Conservation (phyloP, 2,888 invertebrate species). For the Idaea straminata region DNA sequence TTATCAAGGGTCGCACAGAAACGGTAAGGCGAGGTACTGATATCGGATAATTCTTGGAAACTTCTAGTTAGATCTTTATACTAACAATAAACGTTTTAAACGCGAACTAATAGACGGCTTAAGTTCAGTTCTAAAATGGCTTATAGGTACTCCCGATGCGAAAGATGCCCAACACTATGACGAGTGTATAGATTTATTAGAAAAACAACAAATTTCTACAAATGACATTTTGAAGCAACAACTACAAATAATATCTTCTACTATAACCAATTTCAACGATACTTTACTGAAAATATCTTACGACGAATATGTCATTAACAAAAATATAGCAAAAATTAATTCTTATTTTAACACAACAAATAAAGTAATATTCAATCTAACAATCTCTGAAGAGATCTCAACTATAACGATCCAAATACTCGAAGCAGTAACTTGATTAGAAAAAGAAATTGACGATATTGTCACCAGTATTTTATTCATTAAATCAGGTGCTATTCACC, state of each 20-base stretch:
- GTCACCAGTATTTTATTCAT: conserved; percentile 29
- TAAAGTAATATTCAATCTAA: conserved; percentile 26
- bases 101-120: too few relatives aligned
- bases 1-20: too few relatives aligned
- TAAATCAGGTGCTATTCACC: conserved; percentile 33
- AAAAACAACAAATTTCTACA: conserved; percentile 31
- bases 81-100: conserved; percentile 27
- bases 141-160: conserved; percentile 37
- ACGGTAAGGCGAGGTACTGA: too few relatives aligned
- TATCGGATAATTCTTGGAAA: too few relatives aligned
- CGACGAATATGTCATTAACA: conserved; percentile 30
- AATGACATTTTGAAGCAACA: conserved; percentile 27
- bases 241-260: conserved; percentile 34
- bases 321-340: conserved; percentile 28
- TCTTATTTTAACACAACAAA: conserved; percentile 24
- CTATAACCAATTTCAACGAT: conserved; percentile 31
- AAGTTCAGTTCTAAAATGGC: conserved; percentile 33
- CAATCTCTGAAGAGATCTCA: conserved; percentile 30
- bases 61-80: conserved; percentile 8
- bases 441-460: conserved; percentile 31
- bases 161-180: conserved; percentile 33
- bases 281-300: conserved; percentile 31
- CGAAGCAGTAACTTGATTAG: conserved; percentile 25
- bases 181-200: conserved; percentile 33
- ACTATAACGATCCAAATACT: conserved; percentile 29